Evolutionary conservation across 2,113 vertebrate genomes (phyloP), one percentile per base, ranked within the genome.

Genomic region (Okapia johnstoni): DNA sequence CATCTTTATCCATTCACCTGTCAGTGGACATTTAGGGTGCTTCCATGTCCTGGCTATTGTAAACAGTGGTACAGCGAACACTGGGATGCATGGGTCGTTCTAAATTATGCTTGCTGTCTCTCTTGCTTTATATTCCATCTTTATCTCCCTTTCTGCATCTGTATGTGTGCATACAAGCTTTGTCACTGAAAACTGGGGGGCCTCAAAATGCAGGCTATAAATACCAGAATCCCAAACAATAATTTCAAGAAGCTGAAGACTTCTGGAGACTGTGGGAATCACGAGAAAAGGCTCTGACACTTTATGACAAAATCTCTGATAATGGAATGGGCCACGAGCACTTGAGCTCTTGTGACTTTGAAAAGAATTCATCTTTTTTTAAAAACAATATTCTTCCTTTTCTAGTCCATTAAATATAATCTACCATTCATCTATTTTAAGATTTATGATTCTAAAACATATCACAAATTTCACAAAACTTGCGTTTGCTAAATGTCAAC

Each of bases 381-480:
- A 25, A 73, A 73, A 40, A 93, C 36, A 88, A 66, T 54, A 36
- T 12, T 52, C 36, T 50, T 40, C 23, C 73, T 3, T 87, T 90
- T 88, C 90, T 55, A 83, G 91, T 83, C n/a, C 4, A 84, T 94
- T 87, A 93, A 96, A 33, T 23, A 12, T 12, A 92, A 36, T n/a
- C 9, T 93, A 54, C 28, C 26, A 77, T 43, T 76, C 57, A 86
- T 77, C 77, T 93, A n/a, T n/a, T 66, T 80, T 83, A 94, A n/a
- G 13, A 85, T 61, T 95, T 88, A n/a, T 48, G 15, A 86, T 80
- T 90, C 55, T 85, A 80, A 80, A 46, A 46, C 19, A 76, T 21
- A 93, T 40, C 73, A 93, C 7, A 43, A 30, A 85, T 83, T 79
- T 85, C 19, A 88, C 19, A 96, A 97, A 96, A 88, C 63, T 73